Evolutionary conservation across 2,888 invertebrate species (phyloP), one percentile per base, ranked within the genome.

Genomic region (Gymnoscelis rufifasciata): DNA sequence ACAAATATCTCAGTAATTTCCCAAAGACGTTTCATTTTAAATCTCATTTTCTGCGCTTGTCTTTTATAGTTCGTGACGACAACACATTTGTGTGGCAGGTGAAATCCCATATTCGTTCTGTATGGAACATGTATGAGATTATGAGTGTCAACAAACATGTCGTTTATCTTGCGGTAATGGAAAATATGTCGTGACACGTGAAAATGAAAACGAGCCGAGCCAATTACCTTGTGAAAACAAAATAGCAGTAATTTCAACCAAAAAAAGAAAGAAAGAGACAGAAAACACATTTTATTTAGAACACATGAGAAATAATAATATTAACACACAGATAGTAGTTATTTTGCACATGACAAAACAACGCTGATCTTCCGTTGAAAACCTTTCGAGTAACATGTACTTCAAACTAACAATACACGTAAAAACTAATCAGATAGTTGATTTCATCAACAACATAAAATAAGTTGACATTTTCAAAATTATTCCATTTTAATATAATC

Each of bases 121-220:
- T 72, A 61, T 72, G 68, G 78, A 82, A 82, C 70, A 68, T 72
- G 72, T 72, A 61, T 72, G 68, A 79, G 82, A 82, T 82, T 82
- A 83, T 71, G 68, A 59, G 66, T 78, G 82, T 80, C 81, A 79
- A 62, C 75, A 68, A 66, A 67, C 65, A 73, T 64, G 62, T 64
- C 78, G 74, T 77, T 80, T 78, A 77, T 82, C 76, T 75, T 67
- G 64, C 66, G 71, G 73, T 73, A 77, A 78, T 74, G 72, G 71
- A 66, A 68, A 65, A 71, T 71, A 74, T 71, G 64, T 58, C 62
- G 41, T 54, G 56, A 60, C 43, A 59, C 55, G 62, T 56, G 62
- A 57, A 59, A 63, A 59, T 63, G 57, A 63, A 71, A 69, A 23
- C 35, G 19, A 35, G 35, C 65, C 62, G 68, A 71, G 68, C 66